Conservation (phyloP, 2,888 invertebrate genomes). For the Spisula subtruncata region DNA sequence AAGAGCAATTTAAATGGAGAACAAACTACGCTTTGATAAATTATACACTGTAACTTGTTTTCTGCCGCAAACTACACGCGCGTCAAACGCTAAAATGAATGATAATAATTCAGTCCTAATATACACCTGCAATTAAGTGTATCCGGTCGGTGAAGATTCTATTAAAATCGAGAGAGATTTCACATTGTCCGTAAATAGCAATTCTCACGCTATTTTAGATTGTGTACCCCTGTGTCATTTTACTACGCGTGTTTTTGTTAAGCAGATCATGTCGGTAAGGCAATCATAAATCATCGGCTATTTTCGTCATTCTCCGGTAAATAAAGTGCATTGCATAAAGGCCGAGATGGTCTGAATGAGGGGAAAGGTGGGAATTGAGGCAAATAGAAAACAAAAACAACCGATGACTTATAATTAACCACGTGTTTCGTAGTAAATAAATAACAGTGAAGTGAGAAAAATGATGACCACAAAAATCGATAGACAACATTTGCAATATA, state of each 20-base stretch:
- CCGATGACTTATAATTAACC: background rate
- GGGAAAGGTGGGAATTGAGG: background rate
- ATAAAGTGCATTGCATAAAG: no score
- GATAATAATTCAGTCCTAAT: background rate
- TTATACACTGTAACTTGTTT: background rate
- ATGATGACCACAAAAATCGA: constrained; percentile 3
- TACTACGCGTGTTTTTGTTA: background rate
- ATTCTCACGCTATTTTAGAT: background rate
- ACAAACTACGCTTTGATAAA: background rate
- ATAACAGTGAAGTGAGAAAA: background rate
- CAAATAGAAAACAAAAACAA: background rate
- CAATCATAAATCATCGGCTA: no score
- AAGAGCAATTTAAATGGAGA: background rate
- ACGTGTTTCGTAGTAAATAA: background rate
- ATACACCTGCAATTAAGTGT: background rate
- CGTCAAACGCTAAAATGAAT: no score
- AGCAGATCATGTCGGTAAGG: no score
- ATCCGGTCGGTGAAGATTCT: background rate
- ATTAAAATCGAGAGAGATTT: background rate
- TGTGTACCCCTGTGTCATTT: background rate
- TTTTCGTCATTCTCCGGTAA: no score
- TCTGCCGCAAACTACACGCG: background rate
- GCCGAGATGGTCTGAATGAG: no score
- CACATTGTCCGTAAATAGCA: background rate
- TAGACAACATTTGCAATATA: background rate